A percentile compares a stretch with the other conserved stretches of the same genome.
Conservation (phyloP, 2,113 vertebrate genomes). For the Morone chrysops region DNA sequence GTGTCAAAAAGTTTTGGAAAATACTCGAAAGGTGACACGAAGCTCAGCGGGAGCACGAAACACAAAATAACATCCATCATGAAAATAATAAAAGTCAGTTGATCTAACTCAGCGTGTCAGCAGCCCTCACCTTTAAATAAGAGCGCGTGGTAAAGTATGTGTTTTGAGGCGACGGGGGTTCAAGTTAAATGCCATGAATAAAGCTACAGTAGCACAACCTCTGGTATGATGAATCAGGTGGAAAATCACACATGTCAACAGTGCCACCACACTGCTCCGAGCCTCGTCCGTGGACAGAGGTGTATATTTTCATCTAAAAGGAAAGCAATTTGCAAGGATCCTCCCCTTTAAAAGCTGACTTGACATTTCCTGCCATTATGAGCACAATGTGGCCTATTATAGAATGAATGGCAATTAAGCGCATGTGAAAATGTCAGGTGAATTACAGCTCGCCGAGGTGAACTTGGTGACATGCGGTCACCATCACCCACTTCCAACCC, state of each 20-base stretch:
- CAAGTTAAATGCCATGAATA: conserved; percentile 69
- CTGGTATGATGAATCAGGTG: conserved; percentile 64
- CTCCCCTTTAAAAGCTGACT: conserved; percentile 76
- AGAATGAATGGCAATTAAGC: conserved; percentile 80
- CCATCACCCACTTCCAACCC: conserved; percentile 22
- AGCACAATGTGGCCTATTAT: conserved; percentile 79
- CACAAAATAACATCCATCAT: conserved; percentile 42
- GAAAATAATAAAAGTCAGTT: conserved; percentile 47
- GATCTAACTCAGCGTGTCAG: conserved; percentile 67
- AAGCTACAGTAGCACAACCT: conserved; percentile 65
- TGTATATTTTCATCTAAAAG: conserved; percentile 79
- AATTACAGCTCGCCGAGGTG: conserved; percentile 70
- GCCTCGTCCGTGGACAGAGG: conserved; percentile 30
- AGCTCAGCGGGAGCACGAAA: neutral
- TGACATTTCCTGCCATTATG: conserved; percentile 85
- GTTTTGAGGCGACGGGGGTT: conserved; percentile 66
- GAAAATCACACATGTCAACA: conserved; percentile 67
- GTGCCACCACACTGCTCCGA: conserved; percentile 23
- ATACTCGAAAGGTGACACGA: conserved; percentile 55
- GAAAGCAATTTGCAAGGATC: conserved; percentile 74
- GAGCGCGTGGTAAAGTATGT: conserved; percentile 66
- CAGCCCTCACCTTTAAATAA: conserved; percentile 77
- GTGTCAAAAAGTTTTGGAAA: conserved; percentile 67
- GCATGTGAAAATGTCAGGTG: conserved; percentile 80
- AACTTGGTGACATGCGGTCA: conserved; percentile 54